Percentiles rank a stretch among this genome's conserved stretches.
These are phyloP conservation scores for Danionella dracula DNA, from an alignment of 2,797 vertebrate species.

Conservation along the genomic window DNA sequence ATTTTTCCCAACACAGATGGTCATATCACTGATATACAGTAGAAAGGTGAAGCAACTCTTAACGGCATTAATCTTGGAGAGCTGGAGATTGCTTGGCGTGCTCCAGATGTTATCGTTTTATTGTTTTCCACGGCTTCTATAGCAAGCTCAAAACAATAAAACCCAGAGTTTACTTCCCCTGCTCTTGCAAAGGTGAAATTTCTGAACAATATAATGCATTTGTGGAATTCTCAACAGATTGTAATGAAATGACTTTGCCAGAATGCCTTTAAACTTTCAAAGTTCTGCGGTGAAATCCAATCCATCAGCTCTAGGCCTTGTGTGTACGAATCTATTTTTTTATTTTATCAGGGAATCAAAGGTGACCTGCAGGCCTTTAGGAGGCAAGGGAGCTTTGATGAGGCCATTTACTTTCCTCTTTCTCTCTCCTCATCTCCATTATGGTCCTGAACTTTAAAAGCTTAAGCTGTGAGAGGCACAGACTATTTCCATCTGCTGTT, in stretches of 20 bases:
- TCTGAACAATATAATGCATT: constrained; percentile 21
- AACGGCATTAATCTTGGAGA: constrained; percentile 33
- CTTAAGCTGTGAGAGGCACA: constrained; percentile 50
- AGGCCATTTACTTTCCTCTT: constrained; percentile 42
- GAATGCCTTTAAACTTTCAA: constrained; percentile 12
- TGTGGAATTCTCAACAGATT: constrained; percentile 20
- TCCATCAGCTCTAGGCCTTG: background rate
- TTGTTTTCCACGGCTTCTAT: constrained; percentile 18
- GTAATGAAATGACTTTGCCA: constrained; percentile 19
- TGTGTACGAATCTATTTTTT: constrained; percentile 21
- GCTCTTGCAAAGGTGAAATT: constrained; percentile 6
- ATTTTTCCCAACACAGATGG: background rate
- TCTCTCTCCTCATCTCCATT: constrained; percentile 58
- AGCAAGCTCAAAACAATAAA: constrained; percentile 34
- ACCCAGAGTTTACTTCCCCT: constrained; percentile 10
- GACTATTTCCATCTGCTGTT: constrained; percentile 52
- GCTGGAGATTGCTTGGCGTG: constrained; percentile 24
- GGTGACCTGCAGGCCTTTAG: constrained; percentile 49
- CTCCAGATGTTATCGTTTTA: constrained; percentile 34
- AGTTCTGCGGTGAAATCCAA: constrained; percentile 9
- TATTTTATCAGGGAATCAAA: constrained; percentile 34
- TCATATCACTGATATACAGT: constrained; percentile 20
- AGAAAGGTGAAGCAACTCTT: constrained; percentile 24
- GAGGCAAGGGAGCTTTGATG: constrained; percentile 58
- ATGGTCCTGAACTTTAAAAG: constrained; percentile 67